These are phyloP conservation scores for Eupithecia insigniata DNA, from an alignment of 2,888 invertebrate genomes.

Conservation along the genomic window DNA sequence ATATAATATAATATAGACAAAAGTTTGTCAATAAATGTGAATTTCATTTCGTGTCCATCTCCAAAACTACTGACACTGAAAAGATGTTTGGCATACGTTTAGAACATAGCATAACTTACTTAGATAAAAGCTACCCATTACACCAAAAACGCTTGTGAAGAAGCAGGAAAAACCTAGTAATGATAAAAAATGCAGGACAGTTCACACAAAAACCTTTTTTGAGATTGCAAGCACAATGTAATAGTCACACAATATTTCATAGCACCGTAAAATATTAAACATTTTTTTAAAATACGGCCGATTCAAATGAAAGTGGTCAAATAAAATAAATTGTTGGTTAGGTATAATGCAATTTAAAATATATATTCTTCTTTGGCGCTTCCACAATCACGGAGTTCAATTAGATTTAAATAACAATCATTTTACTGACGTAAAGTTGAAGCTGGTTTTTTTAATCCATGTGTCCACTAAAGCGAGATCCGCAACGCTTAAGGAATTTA, in stretches of 20 bases:
- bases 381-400: constrained; percentile 35
- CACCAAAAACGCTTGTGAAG: no score
- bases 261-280: constrained; percentile 20
- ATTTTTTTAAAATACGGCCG: constrained; percentile 18
- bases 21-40: no score
- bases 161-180: no score
- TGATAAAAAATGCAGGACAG: no score
- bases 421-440: constrained; percentile 44
- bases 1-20: no score
- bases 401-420: constrained; percentile 47
- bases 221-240: not conserved
- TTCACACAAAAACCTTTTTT: no score
- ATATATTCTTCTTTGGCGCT: constrained; percentile 19
- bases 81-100: no score
- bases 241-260: constrained; percentile 25
- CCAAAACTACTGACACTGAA: no score
- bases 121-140: no score
- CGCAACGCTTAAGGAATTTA: not conserved
- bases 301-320: constrained; percentile 26
- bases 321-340: constrained; percentile 36
- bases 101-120: no score
- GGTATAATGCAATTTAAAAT: constrained; percentile 39
- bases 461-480: constrained; percentile 16
- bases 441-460: constrained; percentile 46
- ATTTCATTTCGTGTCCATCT: no score